Conservation (phyloP, 2,797 vertebrate species). For the Prunella strophiata region DNA sequence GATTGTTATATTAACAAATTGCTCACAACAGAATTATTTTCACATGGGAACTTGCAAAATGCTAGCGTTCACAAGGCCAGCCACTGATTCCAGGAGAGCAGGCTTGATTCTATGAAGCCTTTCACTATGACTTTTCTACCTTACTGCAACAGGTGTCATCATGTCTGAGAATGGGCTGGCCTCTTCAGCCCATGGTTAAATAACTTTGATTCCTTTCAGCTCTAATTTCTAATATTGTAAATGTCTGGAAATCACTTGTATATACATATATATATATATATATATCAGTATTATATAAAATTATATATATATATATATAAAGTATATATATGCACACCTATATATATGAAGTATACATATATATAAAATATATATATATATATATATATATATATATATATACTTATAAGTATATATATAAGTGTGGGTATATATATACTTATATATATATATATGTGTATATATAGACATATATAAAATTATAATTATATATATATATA, state of each 20-base stretch:
- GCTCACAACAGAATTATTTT: background rate
- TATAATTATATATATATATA: background rate
- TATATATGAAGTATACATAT: too few species aligned
- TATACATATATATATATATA: accelerated
- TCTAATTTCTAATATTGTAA: background rate
- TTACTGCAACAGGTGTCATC: background rate
- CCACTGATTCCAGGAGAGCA: background rate
- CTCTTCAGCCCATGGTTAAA: background rate
- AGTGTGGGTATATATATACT: too few species aligned
- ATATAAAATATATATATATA: too few species aligned
- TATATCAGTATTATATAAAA: too few species aligned
- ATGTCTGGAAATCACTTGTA: background rate
- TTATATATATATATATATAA: too few species aligned
- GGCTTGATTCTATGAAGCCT: background rate
- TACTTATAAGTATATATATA: too few species aligned
- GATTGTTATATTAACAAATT: background rate
- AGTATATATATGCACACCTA: too few species aligned
- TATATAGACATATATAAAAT: too few species aligned
- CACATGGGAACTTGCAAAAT: background rate
- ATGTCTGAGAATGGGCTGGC: background rate
- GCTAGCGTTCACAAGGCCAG: background rate
- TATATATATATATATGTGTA: too few species aligned
- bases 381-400: background rate
- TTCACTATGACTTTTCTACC: background rate
- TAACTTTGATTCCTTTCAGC: background rate